Conservation (phyloP, 1,140 invertebrate genomes). For the Hylaeus anthracinus region DNA sequence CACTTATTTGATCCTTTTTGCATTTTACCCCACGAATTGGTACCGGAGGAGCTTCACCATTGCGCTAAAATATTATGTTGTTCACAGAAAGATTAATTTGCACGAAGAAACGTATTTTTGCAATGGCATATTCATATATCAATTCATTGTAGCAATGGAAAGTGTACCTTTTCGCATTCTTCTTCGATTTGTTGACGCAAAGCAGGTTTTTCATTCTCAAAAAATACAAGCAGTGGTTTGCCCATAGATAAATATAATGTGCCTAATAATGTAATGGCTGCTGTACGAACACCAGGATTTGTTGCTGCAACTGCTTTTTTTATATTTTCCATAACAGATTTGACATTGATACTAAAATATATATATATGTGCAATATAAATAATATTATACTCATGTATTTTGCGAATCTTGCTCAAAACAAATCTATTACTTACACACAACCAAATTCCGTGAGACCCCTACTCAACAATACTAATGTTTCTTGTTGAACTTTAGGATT, state of each 20-base stretch:
- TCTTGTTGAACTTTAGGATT: conserved; percentile 96
- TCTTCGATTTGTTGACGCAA: conserved; percentile 92
- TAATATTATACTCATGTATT: conserved; percentile 7
- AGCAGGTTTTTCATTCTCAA: conserved; percentile 93
- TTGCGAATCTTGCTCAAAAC: conserved; percentile 15
- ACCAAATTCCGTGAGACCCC: conserved; percentile 92
- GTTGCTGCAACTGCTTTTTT: conserved; percentile 92
- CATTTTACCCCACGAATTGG: conserved; percentile 84
- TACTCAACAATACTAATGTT: conserved; percentile 89
- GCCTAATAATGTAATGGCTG: conserved; percentile 86
- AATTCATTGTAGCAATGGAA: background rate
- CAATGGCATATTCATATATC: background rate
- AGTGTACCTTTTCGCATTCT: conserved; percentile 89
- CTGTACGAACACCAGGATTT: conserved; percentile 90
- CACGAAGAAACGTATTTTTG: background rate
- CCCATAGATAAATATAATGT: conserved; percentile 92
- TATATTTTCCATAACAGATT: conserved; percentile 89
- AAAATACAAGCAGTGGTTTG: conserved; percentile 87
- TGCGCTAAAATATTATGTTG: conserved; percentile 73
- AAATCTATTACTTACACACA: conserved; percentile 82
- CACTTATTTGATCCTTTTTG: conserved; percentile 62
- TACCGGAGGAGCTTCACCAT: conserved; percentile 86
- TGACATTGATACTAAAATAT: conserved; percentile 87
- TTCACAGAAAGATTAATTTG: background rate
- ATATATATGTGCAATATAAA: conserved; percentile 52